Evolutionary conservation across 1,140 invertebrate genomes (phyloP), one percentile per base, ranked within the genome.

Genomic region (Sinonovacula constricta): DNA sequence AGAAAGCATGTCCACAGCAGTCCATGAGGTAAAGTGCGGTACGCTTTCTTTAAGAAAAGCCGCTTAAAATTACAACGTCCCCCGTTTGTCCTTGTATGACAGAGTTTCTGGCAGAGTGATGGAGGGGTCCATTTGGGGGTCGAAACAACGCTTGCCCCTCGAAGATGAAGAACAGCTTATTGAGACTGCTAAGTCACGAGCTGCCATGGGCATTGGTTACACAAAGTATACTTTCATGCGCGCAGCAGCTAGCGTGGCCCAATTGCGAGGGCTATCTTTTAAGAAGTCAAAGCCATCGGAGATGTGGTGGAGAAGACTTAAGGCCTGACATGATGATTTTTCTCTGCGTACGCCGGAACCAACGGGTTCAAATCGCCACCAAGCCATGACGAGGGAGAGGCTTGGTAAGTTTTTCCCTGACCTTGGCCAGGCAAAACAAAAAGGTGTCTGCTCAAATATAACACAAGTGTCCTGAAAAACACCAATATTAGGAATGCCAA

Each of bases 141-240:
- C n/a, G n/a, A n/a, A n/a, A n/a, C n/a, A n/a, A n/a, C n/a, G n/a
- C n/a, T n/a, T n/a, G n/a, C n/a, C n/a, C n/a, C n/a, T n/a, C n/a
- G n/a, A n/a, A n/a, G n/a, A n/a, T n/a, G n/a, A n/a, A n/a, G n/a
- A n/a, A n/a, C n/a, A n/a, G n/a, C n/a, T n/a, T n/a, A n/a, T n/a
- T n/a, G n/a, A n/a, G n/a, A n/a, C 33, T 15, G 67, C 67, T 2
- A 54, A 28, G 18, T 30, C 12, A 24, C 51, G 66, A 26, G 51
- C 49, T 31, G n/a, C n/a, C n/a, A n/a, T n/a, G n/a, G n/a, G n/a
- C n/a, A n/a, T 70, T 5, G 67, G 67, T 22, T 70, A 57, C 26
- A 57, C 18, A 3, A 70, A 70, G 36, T 12, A 33, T 31, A 63
- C 31, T 36, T 63, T 63, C 36, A 33, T 63, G 34, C n/a, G 24